These are phyloP conservation scores for Leucopsar rothschildi DNA, from an alignment of 2,113 vertebrate species.

Conservation along the genomic window DNA sequence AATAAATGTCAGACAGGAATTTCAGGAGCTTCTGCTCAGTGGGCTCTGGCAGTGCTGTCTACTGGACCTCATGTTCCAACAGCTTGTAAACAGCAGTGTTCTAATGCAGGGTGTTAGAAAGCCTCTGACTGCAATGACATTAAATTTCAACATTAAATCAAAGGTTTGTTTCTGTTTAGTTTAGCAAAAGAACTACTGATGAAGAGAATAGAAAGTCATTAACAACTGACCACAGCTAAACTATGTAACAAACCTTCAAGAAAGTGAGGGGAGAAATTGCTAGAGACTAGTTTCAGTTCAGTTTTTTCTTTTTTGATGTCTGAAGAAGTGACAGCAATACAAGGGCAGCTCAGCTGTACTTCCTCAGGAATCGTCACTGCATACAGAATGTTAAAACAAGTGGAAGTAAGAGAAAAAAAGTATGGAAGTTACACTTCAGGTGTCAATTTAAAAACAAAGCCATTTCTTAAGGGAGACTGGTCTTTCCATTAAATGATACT, in stretches of 20 bases:
- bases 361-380: background rate
- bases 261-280: background rate
- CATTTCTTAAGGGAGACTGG: background rate
- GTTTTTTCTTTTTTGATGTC: background rate
- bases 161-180: background rate
- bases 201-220: background rate
- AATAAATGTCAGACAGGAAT: background rate
- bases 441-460: background rate
- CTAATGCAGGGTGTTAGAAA: background rate
- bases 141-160: background rate
- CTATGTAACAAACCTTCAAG: background rate
- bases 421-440: background rate
- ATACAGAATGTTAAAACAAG: background rate
- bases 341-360: background rate
- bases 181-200: background rate
- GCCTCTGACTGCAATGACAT: background rate
- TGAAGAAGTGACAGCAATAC: background rate
- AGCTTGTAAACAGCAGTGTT: background rate
- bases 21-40: background rate
- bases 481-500: background rate
- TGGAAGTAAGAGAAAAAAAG: background rate
- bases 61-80: background rate
- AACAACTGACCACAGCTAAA: background rate
- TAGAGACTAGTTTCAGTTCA: background rate
- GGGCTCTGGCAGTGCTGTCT: background rate